These are phyloP conservation scores for Drosophila subquinaria DNA, from an alignment of 2,888 invertebrate species.

Conservation along the genomic window DNA sequence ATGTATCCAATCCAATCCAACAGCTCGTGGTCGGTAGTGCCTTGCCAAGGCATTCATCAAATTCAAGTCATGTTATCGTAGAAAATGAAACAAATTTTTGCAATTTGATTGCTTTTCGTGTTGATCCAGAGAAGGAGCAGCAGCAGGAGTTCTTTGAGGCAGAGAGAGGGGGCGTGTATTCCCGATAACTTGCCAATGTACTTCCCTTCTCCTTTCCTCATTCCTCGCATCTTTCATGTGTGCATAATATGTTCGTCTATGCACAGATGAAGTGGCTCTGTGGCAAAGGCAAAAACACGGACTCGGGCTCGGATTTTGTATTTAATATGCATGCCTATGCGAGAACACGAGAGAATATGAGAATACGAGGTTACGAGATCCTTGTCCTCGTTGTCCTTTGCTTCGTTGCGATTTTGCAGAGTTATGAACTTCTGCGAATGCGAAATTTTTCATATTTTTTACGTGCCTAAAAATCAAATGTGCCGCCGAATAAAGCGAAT, in stretches of 20 bases:
- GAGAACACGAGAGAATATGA: slow-evolving; percentile 1
- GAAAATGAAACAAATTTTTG: slow-evolving; percentile 80
- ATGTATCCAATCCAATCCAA: not conserved
- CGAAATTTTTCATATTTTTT: slow-evolving; percentile 75
- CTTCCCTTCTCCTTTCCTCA: slow-evolving; percentile 13
- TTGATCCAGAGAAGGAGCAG: slow-evolving; percentile 56
- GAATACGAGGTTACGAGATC: slow-evolving; percentile 1
- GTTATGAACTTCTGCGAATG: slow-evolving; percentile 70
- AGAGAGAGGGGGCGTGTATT: slow-evolving; percentile 4
- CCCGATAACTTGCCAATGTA: slow-evolving; percentile 58
- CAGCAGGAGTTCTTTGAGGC: not conserved
- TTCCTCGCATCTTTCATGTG: not conserved
- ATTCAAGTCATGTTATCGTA: slow-evolving; percentile 81
- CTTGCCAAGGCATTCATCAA: slow-evolving; percentile 79
- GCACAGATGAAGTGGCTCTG: slow-evolving; percentile 47
- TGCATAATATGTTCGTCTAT: slow-evolving; percentile 14
- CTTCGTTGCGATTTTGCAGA: slow-evolving; percentile 43
- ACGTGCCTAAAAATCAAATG: slow-evolving; percentile 70
- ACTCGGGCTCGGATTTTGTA: slow-evolving; percentile 41
- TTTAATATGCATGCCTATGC: slow-evolving; percentile 76
- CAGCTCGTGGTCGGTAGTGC: slow-evolving; percentile 40
- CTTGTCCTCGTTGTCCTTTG: slow-evolving; percentile 25
- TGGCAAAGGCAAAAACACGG: slow-evolving; percentile 15
- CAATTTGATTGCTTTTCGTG: slow-evolving; percentile 81
- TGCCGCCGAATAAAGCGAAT: slow-evolving; percentile 31